Evolutionary conservation across 1,140 invertebrate genomes (phyloP), one percentile per base, ranked within the genome.

Genomic region (Thereuonema tuberculata): DNA sequence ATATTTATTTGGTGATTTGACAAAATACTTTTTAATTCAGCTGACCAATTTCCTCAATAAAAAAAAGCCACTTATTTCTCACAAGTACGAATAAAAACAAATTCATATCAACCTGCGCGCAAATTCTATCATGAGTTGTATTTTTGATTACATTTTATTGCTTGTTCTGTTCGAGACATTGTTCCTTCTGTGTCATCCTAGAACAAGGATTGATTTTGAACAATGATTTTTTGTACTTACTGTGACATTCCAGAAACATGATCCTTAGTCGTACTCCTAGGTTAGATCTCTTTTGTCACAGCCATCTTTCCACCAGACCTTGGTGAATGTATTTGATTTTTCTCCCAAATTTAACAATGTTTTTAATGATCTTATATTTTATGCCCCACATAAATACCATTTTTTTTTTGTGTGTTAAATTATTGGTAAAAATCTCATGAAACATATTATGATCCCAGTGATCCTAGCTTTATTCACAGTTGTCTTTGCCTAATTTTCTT

Each of bases 241-340:
- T 17, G 17, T 37, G 17, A 37, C 5, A 37, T 37, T 37, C 31
- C 5, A 37, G 31, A 37, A 9, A 37, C 17, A n/a, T 17, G 31
- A 37, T 5, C 5, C 17, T 37, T 37, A 17, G 31, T 17, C 17
- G 31, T 37, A 37, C 31, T 5, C 5, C 31, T 17, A 37, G 31
- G 31, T 68, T 69, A 17, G 62, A 64, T 24, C 64, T 64, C 27
- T 62, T 26, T 61, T 62, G n/a, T 47, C 59, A 55, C n/a, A n/a
- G n/a, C n/a, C n/a, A n/a, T n/a, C n/a, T n/a, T n/a, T n/a, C n/a
- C n/a, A n/a, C n/a, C n/a, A n/a, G n/a, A n/a, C n/a, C n/a, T n/a
- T n/a, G n/a, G n/a, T n/a, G n/a, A n/a, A n/a, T n/a, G n/a, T n/a
- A n/a, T n/a, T n/a, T n/a, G n/a, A n/a, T n/a, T n/a, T n/a, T n/a